A percentile compares a stretch with the other conserved stretches of the same genome.
Conservation (phyloP, 1,140 invertebrate species). For the Mizuhopecten yessoensis region DNA sequence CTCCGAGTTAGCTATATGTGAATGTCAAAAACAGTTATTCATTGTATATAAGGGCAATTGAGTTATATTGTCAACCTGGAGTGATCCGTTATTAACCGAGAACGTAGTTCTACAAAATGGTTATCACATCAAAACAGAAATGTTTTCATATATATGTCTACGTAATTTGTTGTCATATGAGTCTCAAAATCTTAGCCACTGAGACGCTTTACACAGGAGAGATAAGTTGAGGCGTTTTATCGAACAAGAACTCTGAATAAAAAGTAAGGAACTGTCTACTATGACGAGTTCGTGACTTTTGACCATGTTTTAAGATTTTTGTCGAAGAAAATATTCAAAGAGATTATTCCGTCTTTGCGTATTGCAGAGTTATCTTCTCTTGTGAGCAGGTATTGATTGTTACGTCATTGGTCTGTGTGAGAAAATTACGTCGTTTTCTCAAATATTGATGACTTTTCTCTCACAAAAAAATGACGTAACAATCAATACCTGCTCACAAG, state of each 20-base stretch:
- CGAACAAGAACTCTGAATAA: neutral
- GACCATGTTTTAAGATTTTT: neutral
- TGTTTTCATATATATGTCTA: neutral
- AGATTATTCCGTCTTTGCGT: no score
- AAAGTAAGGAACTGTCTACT: neutral
- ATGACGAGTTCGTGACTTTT: neutral
- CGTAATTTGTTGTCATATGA: neutral
- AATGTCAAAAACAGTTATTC: neutral
- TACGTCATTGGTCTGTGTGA: no score
- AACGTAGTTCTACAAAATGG: neutral
- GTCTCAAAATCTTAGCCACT: neutral
- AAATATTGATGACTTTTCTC: no score
- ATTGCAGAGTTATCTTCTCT: no score
- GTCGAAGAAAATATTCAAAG: no score
- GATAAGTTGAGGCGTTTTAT: neutral
- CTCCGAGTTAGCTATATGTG: neutral
- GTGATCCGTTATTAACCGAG: neutral
- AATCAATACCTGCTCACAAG: no score
- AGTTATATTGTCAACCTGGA: neutral
- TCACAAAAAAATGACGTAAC: no score
- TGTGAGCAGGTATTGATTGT: no score
- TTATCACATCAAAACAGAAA: neutral
- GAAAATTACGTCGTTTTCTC: no score
- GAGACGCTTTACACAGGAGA: neutral
- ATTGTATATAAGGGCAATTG: neutral